phyloP scores from a whole-genome alignment of 2,113 vertebrate species.

The Turdus rufiventris region DNA sequence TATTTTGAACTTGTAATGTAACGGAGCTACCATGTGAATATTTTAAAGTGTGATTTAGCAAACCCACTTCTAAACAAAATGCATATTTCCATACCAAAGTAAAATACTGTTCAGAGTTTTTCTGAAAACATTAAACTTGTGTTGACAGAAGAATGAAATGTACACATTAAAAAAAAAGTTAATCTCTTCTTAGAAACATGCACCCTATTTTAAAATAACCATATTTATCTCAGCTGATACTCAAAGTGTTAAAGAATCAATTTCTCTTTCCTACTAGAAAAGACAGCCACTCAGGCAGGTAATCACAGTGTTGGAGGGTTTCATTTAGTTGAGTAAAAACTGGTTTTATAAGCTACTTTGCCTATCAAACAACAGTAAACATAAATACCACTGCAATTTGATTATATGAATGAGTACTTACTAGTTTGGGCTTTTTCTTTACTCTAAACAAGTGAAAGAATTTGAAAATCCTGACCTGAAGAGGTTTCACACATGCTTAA shows the following conservation, averaged over 20 bases:
- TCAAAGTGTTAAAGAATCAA: background rate
- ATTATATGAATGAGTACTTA: background rate
- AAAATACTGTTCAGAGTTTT: background rate
- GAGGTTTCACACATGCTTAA: background rate
- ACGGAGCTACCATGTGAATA: background rate
- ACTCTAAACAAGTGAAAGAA: background rate
- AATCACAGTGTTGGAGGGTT: background rate
- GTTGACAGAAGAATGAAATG: background rate
- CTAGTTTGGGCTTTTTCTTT: background rate
- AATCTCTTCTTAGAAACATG: background rate
- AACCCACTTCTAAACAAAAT: background rate
- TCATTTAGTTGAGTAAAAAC: background rate
- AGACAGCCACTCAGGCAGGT: background rate
- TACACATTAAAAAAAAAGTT: background rate
- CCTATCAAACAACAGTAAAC: background rate
- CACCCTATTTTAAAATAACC: background rate
- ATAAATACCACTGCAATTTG: background rate
- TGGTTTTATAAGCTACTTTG: background rate
- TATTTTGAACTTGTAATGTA: background rate
- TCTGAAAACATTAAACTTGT: background rate
- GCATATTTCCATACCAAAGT: background rate
- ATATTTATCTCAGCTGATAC: background rate
- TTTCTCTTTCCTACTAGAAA: background rate
- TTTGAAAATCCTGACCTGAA: background rate
- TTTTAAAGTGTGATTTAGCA: background rate